Conservation (phyloP, 23 tunicate species). For the Trididemnum nubilum region DNA sequence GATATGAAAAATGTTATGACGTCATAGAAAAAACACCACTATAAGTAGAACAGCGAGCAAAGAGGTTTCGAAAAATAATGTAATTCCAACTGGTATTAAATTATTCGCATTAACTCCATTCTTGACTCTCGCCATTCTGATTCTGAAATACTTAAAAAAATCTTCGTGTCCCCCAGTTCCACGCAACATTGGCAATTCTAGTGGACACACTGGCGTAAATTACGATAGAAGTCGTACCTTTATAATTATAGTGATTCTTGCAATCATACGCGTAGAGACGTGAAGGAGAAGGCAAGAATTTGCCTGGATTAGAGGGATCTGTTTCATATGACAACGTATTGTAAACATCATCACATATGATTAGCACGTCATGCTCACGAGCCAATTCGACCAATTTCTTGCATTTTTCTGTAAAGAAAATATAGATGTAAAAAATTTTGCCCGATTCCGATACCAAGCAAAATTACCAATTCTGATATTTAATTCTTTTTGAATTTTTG, state of each 20-base stretch:
- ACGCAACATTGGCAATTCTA: too few relatives aligned
- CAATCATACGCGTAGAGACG: slow-evolving; percentile 71
- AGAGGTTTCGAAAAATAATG: not conserved
- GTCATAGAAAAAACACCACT: not conserved
- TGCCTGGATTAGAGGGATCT: slow-evolving; percentile 1
- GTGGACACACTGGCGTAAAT: too few relatives aligned
- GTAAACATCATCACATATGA: slow-evolving; percentile 81
- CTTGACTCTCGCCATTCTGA: too few relatives aligned
- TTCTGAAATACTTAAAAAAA: too few relatives aligned
- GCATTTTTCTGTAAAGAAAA: slow-evolving; percentile 50
- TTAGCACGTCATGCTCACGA: slow-evolving; percentile 61
- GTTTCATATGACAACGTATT: slow-evolving; percentile 45
- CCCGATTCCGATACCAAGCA: too few relatives aligned
- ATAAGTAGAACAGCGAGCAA: not conserved
- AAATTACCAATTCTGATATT: too few relatives aligned
- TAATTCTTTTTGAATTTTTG: too few relatives aligned
- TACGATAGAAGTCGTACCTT: too few relatives aligned
- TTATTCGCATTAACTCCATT: too few relatives aligned
- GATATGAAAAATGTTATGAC: not conserved
- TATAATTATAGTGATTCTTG: slow-evolving; percentile 48
- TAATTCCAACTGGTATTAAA: too few relatives aligned
- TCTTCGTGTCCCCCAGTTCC: too few relatives aligned
- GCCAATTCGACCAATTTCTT: slow-evolving; percentile 53
- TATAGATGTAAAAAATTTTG: too few relatives aligned
- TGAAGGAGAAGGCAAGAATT: slow-evolving; percentile 47